Conservation (phyloP, 1,140 invertebrate species). For the Drosophila neocordata region DNA sequence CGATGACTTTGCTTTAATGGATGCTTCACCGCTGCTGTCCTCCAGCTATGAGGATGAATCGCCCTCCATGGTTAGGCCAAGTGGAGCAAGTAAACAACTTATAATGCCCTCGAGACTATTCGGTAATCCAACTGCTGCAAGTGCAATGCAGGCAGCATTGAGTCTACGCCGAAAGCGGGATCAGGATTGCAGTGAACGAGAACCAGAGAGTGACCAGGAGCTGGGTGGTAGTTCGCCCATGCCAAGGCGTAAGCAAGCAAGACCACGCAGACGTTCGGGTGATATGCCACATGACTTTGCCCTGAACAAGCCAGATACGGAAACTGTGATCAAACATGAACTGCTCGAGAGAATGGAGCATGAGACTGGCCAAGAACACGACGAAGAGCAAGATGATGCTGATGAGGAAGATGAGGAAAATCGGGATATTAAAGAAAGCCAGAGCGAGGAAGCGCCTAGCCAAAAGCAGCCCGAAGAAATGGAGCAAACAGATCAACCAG, state of each 20-base stretch:
- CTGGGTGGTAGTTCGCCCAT: conserved; percentile 86
- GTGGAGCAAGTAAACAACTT: conserved; percentile 52
- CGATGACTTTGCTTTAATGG: conserved; percentile 83
- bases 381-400: conserved; percentile 8
- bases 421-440: conserved; percentile 26
- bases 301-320: conserved; percentile 54
- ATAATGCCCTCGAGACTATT: conserved; percentile 72
- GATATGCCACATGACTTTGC: conserved; percentile 86
- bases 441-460: conserved; percentile 17
- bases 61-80: conserved; percentile 65
- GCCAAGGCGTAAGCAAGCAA: conserved; percentile 90
- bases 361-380: conserved; percentile 29
- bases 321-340: conserved; percentile 79
- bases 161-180: conserved; percentile 79
- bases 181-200: conserved; percentile 62
- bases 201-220: conserved; percentile 70
- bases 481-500: conserved; percentile 25
- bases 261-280: conserved; percentile 91
- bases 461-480: conserved; percentile 15
- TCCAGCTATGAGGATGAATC: conserved; percentile 75
- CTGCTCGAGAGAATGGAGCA: conserved; percentile 55
- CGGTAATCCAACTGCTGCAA: conserved; percentile 41
- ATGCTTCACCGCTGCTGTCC: conserved; percentile 64
- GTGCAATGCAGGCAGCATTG: conserved; percentile 56
- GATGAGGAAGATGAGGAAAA: conserved; percentile 29